Percentiles rank a stretch among this genome's conserved stretches.
Evolutionary conservation across 2,113 vertebrate genomes (phyloP).

Genomic region (Caretta caretta): DNA sequence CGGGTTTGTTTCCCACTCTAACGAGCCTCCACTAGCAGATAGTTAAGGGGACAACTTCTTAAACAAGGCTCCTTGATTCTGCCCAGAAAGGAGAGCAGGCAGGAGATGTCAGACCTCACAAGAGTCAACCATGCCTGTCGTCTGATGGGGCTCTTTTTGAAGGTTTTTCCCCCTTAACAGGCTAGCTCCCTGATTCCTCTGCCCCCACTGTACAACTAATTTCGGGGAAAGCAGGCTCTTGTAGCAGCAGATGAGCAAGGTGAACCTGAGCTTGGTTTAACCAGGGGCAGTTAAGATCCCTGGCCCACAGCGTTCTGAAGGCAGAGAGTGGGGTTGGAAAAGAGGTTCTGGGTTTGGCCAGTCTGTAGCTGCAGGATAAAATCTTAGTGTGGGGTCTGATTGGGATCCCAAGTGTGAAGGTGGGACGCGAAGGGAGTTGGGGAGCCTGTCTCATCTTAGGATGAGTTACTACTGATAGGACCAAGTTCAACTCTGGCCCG

Average conservation of each 20-base stretch:
- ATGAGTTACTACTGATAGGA: background rate
- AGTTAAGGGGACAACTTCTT: background rate
- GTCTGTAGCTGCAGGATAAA: background rate
- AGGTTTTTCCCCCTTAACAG: background rate
- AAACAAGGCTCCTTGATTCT: background rate
- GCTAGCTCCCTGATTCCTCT: background rate
- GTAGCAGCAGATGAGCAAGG: background rate
- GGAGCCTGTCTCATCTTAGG: background rate
- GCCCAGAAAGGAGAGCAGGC: background rate
- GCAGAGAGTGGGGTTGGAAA: background rate
- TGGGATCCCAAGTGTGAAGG: background rate
- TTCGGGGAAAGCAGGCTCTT: background rate
- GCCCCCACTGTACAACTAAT: background rate
- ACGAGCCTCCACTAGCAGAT: background rate
- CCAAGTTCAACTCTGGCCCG: background rate
- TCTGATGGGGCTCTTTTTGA: background rate
- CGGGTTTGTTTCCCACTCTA: background rate
- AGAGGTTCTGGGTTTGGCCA: background rate
- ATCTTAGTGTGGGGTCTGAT: background rate
- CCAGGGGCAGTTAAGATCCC: background rate
- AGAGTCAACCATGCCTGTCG: background rate
- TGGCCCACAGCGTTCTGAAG: background rate
- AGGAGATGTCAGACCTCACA: background rate
- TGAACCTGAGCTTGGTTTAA: background rate
- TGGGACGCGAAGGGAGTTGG: background rate